phyloP scores from a whole-genome alignment of 2,888 invertebrate species.

The Pseudococcus longispinus region DNA sequence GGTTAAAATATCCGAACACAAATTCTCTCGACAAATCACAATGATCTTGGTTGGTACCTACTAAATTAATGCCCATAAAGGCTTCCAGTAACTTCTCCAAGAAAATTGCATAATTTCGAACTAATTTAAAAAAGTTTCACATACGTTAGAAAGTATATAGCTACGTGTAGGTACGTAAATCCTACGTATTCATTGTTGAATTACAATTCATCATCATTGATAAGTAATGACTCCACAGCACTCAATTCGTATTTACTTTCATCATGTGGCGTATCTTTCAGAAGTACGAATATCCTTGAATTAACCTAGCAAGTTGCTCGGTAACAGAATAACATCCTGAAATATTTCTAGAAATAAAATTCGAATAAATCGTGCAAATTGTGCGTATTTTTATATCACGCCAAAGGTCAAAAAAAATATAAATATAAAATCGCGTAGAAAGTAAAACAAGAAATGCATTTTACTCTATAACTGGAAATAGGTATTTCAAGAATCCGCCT shows the following conservation, averaged over 20 bases:
- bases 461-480: not conserved
- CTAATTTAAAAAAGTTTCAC: too few relatives aligned
- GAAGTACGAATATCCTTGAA: not conserved
- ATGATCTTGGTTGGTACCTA: too few relatives aligned
- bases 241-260: not conserved
- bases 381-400: not conserved
- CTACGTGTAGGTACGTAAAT: too few relatives aligned
- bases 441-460: not conserved
- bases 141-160: too few relatives aligned
- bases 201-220: too few relatives aligned
- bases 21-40: too few relatives aligned
- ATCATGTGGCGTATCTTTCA: not conserved
- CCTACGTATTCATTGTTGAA: too few relatives aligned
- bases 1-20: too few relatives aligned
- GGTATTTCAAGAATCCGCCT: not conserved
- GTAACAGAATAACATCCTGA: not conserved
- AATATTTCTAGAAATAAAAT: not conserved
- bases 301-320: not conserved
- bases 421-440: not conserved
- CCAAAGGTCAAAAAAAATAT: not conserved
- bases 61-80: too few relatives aligned
- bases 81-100: too few relatives aligned
- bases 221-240: too few relatives aligned
- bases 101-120: too few relatives aligned
- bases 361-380: not conserved